Evolutionary conservation across 2,113 vertebrate genomes (phyloP).

Genomic region (Nycticebus coucang): DNA sequence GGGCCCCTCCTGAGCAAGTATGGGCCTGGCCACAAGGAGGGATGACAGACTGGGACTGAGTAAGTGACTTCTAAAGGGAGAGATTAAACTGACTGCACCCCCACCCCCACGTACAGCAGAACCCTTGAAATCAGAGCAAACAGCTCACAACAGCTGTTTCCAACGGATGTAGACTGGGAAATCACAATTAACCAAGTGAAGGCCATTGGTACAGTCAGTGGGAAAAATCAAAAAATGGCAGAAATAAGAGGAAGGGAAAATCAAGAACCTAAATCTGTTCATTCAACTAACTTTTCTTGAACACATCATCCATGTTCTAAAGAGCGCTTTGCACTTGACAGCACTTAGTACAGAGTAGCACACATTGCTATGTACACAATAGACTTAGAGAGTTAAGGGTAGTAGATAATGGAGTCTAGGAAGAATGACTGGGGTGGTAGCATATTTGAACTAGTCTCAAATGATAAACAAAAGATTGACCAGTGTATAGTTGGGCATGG

Average conservation of each 20-base stretch:
- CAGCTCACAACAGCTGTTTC: not conserved
- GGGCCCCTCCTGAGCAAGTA: not conserved
- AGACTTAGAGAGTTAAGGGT: not conserved
- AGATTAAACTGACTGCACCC: not conserved
- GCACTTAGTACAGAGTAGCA: not conserved
- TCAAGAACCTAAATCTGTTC: not conserved
- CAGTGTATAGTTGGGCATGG: not conserved
- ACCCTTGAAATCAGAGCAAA: not conserved
- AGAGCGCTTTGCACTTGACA: not conserved
- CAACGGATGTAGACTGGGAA: not conserved
- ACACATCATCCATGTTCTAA: not conserved
- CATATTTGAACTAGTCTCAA: not conserved
- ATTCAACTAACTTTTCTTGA: not conserved
- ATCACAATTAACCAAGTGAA: not conserved
- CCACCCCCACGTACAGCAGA: not conserved
- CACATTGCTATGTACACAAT: not conserved
- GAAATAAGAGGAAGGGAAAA: not conserved
- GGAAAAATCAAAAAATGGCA: not conserved
- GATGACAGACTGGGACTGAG: not conserved
- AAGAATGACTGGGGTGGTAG: not conserved
- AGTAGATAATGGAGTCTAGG: not conserved
- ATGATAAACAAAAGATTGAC: slow-evolving; percentile 21
- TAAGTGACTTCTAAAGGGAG: not conserved
- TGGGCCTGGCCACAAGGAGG: not conserved
- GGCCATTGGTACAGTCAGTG: not conserved